These are phyloP conservation scores for Acridotheres tristis DNA, from an alignment of 2,797 vertebrate species.

Conservation along the genomic window DNA sequence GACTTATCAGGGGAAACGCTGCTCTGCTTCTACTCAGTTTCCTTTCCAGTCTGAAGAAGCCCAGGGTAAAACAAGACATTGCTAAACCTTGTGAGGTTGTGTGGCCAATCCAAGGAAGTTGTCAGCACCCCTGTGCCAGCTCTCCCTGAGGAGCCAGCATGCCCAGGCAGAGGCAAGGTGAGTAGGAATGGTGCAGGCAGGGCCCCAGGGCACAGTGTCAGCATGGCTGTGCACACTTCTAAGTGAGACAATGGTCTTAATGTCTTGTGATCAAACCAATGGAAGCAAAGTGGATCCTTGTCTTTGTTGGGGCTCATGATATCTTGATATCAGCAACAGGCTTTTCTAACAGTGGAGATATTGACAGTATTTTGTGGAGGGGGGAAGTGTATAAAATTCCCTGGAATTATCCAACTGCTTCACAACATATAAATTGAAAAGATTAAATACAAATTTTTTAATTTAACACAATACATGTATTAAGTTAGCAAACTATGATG, in stretches of 20 bases:
- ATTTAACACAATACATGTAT: neutral
- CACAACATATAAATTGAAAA: neutral
- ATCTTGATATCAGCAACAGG: neutral
- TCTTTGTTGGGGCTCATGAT: neutral
- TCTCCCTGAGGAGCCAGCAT: accelerated
- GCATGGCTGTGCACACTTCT: accelerated
- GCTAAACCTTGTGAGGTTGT: accelerated
- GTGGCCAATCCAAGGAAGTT: neutral
- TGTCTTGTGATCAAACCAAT: neutral
- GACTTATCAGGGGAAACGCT: neutral
- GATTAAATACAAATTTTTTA: neutral
- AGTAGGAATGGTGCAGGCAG: too few relatives aligned
- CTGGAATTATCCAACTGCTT: neutral
- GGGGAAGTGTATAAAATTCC: neutral
- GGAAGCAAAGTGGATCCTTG: neutral
- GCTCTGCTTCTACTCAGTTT: neutral
- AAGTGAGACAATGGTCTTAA: neutral
- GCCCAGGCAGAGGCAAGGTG: accelerated
- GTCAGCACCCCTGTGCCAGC: accelerated
- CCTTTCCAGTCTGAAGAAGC: neutral
- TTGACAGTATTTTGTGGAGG: neutral
- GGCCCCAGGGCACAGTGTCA: accelerated
- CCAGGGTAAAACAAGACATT: accelerated
- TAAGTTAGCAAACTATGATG: neutral
- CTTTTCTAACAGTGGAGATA: neutral